phyloP scores from a whole-genome alignment of 2,797 vertebrate species.

The Acrossocheilus fasciatus region DNA sequence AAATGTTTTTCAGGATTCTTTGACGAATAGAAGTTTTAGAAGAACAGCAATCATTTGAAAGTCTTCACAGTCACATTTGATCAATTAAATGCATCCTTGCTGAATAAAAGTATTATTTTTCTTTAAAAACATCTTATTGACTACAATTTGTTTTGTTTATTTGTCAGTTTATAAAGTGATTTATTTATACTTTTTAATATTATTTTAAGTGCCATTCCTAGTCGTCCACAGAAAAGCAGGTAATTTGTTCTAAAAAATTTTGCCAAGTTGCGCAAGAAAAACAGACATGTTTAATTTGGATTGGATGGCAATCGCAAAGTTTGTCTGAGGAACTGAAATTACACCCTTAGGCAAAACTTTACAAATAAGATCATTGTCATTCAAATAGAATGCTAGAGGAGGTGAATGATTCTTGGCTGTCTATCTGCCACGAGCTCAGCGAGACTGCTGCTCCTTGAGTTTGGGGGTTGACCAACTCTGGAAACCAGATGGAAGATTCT shows the following conservation, averaged over 20 bases:
- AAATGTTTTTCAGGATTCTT: too few species aligned
- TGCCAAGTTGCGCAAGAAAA: background rate
- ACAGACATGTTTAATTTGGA: background rate
- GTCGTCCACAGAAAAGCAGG: background rate
- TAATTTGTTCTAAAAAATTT: background rate
- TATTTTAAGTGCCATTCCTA: background rate
- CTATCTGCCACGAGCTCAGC: constrained; percentile 23
- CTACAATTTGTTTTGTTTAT: background rate
- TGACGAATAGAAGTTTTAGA: too few species aligned
- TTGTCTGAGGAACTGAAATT: background rate
- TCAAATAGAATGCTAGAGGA: constrained; percentile 4
- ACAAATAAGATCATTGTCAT: constrained; percentile 1
- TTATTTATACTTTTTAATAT: background rate
- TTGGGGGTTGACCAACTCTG: constrained; percentile 44
- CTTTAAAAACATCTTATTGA: too few species aligned
- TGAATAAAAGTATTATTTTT: too few species aligned
- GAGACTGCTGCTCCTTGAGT: background rate
- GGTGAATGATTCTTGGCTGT: constrained; percentile 41
- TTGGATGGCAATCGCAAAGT: background rate
- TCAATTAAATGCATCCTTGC: too few species aligned
- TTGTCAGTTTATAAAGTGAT: background rate
- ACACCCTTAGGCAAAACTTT: background rate
- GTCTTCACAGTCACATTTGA: too few species aligned
- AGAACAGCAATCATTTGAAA: too few species aligned
- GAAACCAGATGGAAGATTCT: constrained; percentile 51